Conservation (phyloP, 2,888 invertebrate species). For the Noctua fimbriata region DNA sequence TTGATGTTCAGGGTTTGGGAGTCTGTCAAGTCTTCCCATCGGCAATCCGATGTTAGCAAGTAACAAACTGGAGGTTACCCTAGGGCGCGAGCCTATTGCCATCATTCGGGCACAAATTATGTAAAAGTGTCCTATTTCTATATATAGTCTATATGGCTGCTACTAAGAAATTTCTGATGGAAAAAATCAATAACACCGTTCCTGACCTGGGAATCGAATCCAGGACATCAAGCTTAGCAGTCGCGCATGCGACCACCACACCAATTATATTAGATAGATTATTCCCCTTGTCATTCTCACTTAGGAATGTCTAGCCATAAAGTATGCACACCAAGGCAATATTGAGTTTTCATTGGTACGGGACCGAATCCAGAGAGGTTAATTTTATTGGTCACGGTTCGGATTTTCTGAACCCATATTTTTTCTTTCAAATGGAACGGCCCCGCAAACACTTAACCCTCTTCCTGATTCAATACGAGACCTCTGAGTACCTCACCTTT, state of each 20-base stretch:
- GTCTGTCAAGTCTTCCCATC: too few relatives aligned
- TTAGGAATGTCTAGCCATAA: constrained; percentile 11
- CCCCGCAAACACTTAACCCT: constrained; percentile 37
- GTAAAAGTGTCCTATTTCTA: too few relatives aligned
- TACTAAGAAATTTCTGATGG: neutral
- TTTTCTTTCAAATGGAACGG: constrained; percentile 46
- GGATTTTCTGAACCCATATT: constrained; percentile 39
- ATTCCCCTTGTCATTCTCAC: neutral
- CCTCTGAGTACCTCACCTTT: constrained; percentile 35
- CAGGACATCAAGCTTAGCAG: neutral
- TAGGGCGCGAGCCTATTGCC: too few relatives aligned
- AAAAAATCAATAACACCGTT: neutral
- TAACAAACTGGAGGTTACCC: too few relatives aligned
- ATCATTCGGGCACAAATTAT: neutral
- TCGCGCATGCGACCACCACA: neutral
- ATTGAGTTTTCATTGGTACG: constrained; percentile 37
- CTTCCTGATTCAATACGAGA: constrained; percentile 37
- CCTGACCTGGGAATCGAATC: neutral
- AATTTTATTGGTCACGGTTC: constrained; percentile 44
- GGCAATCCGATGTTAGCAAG: too few relatives aligned
- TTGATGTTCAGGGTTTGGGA: too few relatives aligned
- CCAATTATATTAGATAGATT: neutral
- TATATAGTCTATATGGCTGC: neutral
- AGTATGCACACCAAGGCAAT: constrained; percentile 20
- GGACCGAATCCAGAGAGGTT: constrained; percentile 25